Percentiles rank a stretch among this genome's conserved stretches.
These are phyloP conservation scores for Sebastes reedi DNA, from an alignment of 2,797 vertebrate genomes.

Conservation along the genomic window DNA sequence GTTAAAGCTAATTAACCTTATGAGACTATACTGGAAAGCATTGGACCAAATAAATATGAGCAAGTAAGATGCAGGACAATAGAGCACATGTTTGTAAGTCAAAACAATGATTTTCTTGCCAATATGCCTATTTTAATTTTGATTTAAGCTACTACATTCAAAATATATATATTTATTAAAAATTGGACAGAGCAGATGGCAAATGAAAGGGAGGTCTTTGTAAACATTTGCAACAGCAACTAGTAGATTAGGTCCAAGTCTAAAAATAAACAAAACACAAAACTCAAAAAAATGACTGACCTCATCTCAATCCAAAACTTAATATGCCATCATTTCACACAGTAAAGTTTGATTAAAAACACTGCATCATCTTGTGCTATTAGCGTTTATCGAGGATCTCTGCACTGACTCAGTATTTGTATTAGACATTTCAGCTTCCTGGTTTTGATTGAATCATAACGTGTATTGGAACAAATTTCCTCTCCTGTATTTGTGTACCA, in stretches of 20 bases:
- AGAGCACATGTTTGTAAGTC: slow-evolving; percentile 4
- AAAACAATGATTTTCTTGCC: slow-evolving; percentile 11
- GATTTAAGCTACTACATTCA: slow-evolving; percentile 41
- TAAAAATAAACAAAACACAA: slow-evolving; percentile 24
- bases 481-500: neutral
- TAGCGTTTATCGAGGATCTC: neutral
- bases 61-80: slow-evolving; percentile 7
- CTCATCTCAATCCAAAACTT: slow-evolving; percentile 6
- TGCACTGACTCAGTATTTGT: neutral
- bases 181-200: slow-evolving; percentile 40
- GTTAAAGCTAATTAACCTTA: slow-evolving; percentile 3
- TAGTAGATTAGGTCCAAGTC: slow-evolving; percentile 8
- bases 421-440: neutral
- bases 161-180: slow-evolving; percentile 21
- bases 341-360: slow-evolving; percentile 19
- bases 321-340: slow-evolving; percentile 10
- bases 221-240: neutral
- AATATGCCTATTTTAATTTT: slow-evolving; percentile 8
- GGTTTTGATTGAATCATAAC: neutral
- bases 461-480: neutral
- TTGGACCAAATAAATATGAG: neutral
- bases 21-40: slow-evolving; percentile 1
- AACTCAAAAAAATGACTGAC: slow-evolving; percentile 4
- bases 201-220: slow-evolving; percentile 8
- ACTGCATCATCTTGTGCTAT: slow-evolving; percentile 1